Percentiles rank a stretch among this genome's conserved stretches.
Conservation (phyloP, 2,113 vertebrate genomes). For the Pycnonotus jocosus region DNA sequence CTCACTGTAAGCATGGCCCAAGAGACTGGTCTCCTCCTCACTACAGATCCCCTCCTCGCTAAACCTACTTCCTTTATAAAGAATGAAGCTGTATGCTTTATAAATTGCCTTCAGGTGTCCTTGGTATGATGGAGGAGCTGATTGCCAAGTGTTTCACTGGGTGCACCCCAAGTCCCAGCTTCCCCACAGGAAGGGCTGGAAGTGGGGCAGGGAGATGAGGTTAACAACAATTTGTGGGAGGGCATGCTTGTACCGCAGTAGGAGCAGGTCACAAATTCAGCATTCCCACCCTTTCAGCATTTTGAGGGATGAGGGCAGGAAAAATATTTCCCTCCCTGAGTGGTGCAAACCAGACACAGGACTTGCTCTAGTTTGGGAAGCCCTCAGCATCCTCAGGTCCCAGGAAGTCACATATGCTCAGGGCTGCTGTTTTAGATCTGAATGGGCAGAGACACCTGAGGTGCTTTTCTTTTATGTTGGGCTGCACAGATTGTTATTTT, state of each 20-base stretch:
- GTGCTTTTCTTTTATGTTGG: not conserved
- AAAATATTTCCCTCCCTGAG: not conserved
- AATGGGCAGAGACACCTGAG: not conserved
- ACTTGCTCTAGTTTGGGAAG: not conserved
- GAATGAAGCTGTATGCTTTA: not conserved
- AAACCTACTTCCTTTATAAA: not conserved
- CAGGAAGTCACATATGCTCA: fast-evolving
- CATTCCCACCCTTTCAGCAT: not conserved
- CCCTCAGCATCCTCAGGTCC: not conserved
- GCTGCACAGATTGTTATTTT: not conserved
- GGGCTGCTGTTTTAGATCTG: not conserved
- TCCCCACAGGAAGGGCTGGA: not conserved
- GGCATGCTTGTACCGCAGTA: fast-evolving
- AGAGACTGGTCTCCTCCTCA: not conserved
- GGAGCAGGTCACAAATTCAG: too few relatives aligned
- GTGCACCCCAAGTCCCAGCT: not conserved
- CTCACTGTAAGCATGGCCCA: not conserved
- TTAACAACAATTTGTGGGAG: not conserved
- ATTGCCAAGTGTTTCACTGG: not conserved
- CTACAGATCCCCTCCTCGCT: not conserved
- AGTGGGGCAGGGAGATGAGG: not conserved
- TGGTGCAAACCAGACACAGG: not conserved
- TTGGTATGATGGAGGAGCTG: fast-evolving
- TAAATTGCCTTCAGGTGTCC: not conserved
- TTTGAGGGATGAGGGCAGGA: not conserved